phyloP scores from a whole-genome alignment of 1,140 invertebrate genomes.

The Cataglyphis hispanica region DNA sequence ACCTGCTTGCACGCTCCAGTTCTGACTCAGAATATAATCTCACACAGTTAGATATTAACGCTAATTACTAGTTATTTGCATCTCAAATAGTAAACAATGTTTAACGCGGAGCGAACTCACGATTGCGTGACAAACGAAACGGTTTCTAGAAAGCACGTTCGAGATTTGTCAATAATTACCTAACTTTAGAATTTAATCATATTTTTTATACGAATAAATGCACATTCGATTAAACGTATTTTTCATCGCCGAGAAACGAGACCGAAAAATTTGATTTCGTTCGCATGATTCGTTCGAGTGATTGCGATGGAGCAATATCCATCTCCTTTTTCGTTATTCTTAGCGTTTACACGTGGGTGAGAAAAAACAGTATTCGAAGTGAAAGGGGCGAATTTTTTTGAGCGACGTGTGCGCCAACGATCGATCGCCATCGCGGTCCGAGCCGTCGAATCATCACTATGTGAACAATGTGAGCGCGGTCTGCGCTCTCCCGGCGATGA shows the following conservation, averaged over 20 bases:
- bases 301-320: constrained; percentile 19
- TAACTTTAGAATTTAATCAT: neutral
- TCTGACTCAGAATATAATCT: constrained; percentile 27
- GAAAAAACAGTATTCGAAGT: constrained; percentile 20
- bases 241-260: neutral
- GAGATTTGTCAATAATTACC: neutral
- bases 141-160: neutral
- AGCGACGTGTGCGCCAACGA: constrained; percentile 14
- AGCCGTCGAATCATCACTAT: constrained; percentile 31
- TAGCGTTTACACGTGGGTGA: constrained; percentile 21
- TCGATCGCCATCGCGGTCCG: constrained; percentile 12
- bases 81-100: neutral
- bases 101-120: constrained; percentile 31
- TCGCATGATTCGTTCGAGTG: constrained; percentile 1
- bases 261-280: neutral
- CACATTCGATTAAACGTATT: neutral
- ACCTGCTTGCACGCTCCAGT: constrained; percentile 26
- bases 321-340: constrained; percentile 10
- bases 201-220: neutral
- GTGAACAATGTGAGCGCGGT: constrained; percentile 48
- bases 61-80: constrained; percentile 28
- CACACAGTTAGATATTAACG: constrained; percentile 13
- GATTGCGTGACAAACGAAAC: neutral
- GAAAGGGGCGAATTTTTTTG: constrained; percentile 14
- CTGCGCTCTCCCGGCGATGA: constrained; percentile 23